Percentiles rank a stretch among this genome's conserved stretches.
These are phyloP conservation scores for Nansenia antarctica DNA, from an alignment of 2,113 vertebrate genomes.

Conservation along the genomic window DNA sequence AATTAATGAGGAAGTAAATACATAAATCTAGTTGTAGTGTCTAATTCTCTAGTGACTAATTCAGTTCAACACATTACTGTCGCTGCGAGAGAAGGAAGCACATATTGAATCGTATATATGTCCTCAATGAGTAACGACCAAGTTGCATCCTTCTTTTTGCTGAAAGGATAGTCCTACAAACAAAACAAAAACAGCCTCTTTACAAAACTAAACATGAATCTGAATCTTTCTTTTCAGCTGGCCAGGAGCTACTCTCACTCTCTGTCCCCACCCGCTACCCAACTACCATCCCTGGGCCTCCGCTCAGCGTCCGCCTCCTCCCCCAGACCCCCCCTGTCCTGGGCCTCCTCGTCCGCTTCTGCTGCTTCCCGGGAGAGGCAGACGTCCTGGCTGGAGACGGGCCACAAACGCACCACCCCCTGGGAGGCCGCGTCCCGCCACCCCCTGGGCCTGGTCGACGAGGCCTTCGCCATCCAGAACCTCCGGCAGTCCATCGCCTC, in stretches of 20 bases:
- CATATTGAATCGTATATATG: neutral
- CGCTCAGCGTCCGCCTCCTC: slow-evolving; percentile 66
- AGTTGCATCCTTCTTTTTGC: slow-evolving; percentile 28
- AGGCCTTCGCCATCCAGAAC: slow-evolving; percentile 81
- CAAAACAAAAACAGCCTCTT: slow-evolving; percentile 39
- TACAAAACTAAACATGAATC: slow-evolving; percentile 55
- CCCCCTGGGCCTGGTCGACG: slow-evolving; percentile 89
- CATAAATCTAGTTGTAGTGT: too few species aligned
- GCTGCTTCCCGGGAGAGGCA: slow-evolving; percentile 56
- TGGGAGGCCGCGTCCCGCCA: slow-evolving; percentile 92
- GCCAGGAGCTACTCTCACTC: slow-evolving; percentile 76
- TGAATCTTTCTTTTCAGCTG: slow-evolving; percentile 54
- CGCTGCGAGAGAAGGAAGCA: neutral
- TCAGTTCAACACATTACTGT: neutral
- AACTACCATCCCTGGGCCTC: slow-evolving; percentile 56
- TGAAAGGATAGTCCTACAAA: slow-evolving; percentile 9
- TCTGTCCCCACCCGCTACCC: slow-evolving; percentile 78
- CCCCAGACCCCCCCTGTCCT: slow-evolving; percentile 64
- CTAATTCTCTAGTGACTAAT: too few species aligned
- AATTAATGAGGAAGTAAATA: too few species aligned
- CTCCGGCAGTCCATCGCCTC: slow-evolving; percentile 84
- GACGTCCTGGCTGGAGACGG: slow-evolving; percentile 62
- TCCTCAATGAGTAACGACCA: neutral
- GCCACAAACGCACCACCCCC: slow-evolving; percentile 80
- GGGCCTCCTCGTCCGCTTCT: slow-evolving; percentile 45